A percentile compares a stretch with the other conserved stretches of the same genome.
These are phyloP conservation scores for Nyctibius bracteatus DNA, from an alignment of 2,113 vertebrate genomes.

Conservation along the genomic window DNA sequence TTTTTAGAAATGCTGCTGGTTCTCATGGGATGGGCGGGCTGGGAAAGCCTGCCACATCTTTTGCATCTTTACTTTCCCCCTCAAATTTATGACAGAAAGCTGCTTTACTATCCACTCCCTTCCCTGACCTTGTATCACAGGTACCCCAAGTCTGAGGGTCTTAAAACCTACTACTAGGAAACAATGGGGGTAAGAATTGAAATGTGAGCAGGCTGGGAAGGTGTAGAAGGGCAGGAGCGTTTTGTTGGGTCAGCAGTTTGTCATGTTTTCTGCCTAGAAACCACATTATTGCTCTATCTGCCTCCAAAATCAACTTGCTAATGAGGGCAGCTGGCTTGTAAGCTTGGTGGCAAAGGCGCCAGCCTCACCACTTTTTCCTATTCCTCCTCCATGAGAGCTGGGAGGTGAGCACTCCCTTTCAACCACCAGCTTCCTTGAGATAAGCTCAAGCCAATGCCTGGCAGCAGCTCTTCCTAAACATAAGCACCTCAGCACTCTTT, in stretches of 20 bases:
- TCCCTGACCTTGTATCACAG: not conserved
- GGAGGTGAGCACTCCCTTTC: not conserved
- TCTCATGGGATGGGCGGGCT: not conserved
- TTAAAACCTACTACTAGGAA: not conserved
- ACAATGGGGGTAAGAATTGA: not conserved
- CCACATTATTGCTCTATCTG: not conserved
- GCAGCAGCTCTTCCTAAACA: not conserved
- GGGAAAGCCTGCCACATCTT: not conserved
- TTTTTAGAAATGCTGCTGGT: constrained; percentile 38
- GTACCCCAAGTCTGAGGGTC: not conserved
- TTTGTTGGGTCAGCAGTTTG: not conserved
- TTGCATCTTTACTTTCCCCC: not conserved
- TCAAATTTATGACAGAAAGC: not conserved
- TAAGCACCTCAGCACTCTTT: not conserved
- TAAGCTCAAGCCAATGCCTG: not conserved
- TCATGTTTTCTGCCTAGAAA: constrained; percentile 29
- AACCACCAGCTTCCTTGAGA: not conserved
- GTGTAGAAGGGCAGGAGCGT: not conserved
- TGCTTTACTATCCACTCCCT: not conserved
- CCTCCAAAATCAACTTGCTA: not conserved
- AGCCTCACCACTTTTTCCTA: not conserved
- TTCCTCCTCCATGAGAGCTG: not conserved
- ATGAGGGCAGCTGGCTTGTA: not conserved
- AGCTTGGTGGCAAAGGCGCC: not conserved
- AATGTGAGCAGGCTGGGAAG: constrained; percentile 20